Evolutionary conservation across 2,888 invertebrate species (phyloP).

Genomic region (Ormyrus thymus): DNA sequence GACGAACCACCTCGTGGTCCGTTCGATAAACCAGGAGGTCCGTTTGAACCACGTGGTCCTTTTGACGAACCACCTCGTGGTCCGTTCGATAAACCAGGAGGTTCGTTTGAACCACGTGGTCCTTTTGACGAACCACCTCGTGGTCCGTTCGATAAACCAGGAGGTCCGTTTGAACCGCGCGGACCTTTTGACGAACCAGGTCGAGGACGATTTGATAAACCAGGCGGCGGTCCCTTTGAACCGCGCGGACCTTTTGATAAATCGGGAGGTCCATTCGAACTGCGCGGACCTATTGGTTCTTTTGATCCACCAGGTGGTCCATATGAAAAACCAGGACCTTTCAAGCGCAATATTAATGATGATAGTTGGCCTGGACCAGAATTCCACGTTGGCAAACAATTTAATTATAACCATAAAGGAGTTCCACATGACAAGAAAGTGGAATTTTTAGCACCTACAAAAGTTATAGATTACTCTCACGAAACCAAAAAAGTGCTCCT

Average conservation of each 20-base stretch:
- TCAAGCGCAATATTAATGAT: constrained; percentile 2
- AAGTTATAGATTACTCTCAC: constrained; percentile 71
- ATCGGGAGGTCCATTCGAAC: neutral
- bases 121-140: constrained; percentile 1
- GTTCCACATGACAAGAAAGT: constrained; percentile 58
- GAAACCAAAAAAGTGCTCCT: constrained; percentile 56
- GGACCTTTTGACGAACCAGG: neutral
- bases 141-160: constrained; percentile 9
- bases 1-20: constrained; percentile 34
- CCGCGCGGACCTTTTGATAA: constrained; percentile 26
- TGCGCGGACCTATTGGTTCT: neutral
- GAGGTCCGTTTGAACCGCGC: neutral
- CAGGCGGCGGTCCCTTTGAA: constrained; percentile 1
- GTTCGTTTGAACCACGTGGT: neutral
- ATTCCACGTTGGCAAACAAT: constrained; percentile 70
- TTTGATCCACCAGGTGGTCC: neutral
- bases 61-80: neutral
- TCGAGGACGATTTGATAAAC: neutral
- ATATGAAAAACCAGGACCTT: too few relatives aligned
- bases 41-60: constrained; percentile 22
- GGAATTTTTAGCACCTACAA: constrained; percentile 60
- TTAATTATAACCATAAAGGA: constrained; percentile 72
- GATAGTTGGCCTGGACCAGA: constrained; percentile 58
- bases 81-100: neutral
- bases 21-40: constrained; percentile 38